Base-by-base conservation (phyloP, 1,140 invertebrate species). In the Rhagoletis zephyria region DNA sequence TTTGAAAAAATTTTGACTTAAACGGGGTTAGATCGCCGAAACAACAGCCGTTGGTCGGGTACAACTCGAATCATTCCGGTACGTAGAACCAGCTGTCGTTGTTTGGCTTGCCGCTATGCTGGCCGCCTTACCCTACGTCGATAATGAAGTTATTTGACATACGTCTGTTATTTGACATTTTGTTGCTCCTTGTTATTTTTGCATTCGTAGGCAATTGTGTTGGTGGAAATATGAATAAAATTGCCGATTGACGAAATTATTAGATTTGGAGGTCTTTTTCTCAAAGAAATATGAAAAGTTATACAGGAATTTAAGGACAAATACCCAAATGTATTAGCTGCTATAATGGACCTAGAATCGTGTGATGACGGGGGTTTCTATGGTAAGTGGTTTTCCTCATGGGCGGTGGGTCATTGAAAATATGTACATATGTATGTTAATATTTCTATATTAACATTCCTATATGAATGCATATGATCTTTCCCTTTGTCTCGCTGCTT, bases 121-220 rank as follows among this genome's bases (percentile, higher is more conserved):
- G 30, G 30, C 30, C 30, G 30, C 30, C 30, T 30, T 30, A 30
- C 30, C 30, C 30, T 30, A 30, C 30, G 30, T 30, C 30, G 30
- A 30, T 30, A 30, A 30, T 30, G 30, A 30, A 30, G 30, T 30
- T 30, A 30, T n/a, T 63, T 4, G n/a, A 63, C 64, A 67, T 67
- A 7, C 19, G 48, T 56, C 51, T 59, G 48, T 30, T 81, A 45
- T 81, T 74, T 74, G 42, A 48, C 67, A 14, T 48, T 74, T 48
- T 3, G 42, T 74, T 10, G 40, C 3, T 45, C 16, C 40, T 74
- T 74, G 40, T 74, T 30, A 14, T 45, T 81, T 81, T 81, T 81
- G 74, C 74, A 56, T 81, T 81, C 74, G 74, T 81, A 56, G 14
- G 48, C 74, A 81, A 81, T 56, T 81, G 45, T 56, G 51, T 10